These are phyloP conservation scores for Morpho deidamia DNA, from an alignment of 2,888 invertebrate species.

Conservation along the genomic window DNA sequence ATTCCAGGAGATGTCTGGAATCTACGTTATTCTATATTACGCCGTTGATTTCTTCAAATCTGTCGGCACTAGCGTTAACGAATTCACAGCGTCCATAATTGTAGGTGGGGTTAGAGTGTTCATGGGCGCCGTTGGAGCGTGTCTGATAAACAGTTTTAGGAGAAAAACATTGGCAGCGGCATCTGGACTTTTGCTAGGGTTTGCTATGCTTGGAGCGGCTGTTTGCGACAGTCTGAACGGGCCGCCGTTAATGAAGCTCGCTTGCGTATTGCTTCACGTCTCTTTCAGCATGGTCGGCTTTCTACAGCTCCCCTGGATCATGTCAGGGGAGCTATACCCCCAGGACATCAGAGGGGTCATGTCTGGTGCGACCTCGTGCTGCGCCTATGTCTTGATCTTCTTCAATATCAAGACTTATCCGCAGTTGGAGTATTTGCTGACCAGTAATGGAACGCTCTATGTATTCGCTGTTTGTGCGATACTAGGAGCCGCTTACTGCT, in stretches of 20 bases:
- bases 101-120: conserved; percentile 82
- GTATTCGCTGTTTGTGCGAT: conserved; percentile 80
- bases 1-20: conserved; percentile 85
- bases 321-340: conserved; percentile 86
- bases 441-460: conserved; percentile 81
- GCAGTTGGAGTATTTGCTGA: conserved; percentile 73
- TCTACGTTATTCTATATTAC: conserved; percentile 85
- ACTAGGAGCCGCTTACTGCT: conserved; percentile 79
- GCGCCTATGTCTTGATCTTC: conserved; percentile 84
- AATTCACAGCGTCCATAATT: conserved; percentile 83
- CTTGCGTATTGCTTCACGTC: conserved; percentile 83
- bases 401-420: conserved; percentile 85
- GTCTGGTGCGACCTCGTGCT: conserved; percentile 83
- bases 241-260: conserved; percentile 65
- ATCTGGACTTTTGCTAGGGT: conserved; percentile 81
- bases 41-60: conserved; percentile 84
- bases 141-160: conserved; percentile 81
- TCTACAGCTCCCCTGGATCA: conserved; percentile 85
- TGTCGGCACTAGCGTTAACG: conserved; percentile 81
- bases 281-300: conserved; percentile 86
- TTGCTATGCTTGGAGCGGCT: conserved; percentile 82
- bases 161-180: conserved; percentile 80
- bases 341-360: conserved; percentile 82
- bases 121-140: conserved; percentile 83
- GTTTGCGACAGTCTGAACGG: conserved; percentile 76